A percentile compares a stretch with the other conserved stretches of the same genome.
These are phyloP conservation scores for Clostera curtula DNA, from an alignment of 2,888 invertebrate genomes.

Conservation along the genomic window DNA sequence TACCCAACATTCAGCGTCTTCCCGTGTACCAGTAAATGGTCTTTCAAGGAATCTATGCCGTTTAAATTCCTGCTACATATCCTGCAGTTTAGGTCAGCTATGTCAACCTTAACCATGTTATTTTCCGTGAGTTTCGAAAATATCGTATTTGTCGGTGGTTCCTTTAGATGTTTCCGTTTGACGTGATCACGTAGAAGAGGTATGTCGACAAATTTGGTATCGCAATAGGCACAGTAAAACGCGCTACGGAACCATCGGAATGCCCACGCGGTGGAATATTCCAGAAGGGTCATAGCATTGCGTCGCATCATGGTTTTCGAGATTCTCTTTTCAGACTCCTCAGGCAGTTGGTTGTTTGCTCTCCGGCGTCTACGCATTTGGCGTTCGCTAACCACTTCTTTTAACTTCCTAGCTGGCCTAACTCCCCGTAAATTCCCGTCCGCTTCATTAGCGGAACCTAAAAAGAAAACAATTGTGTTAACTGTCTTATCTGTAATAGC, in stretches of 20 bases:
- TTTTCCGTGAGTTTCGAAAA: slow-evolving; percentile 60
- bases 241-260: slow-evolving; percentile 60
- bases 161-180: slow-evolving; percentile 32
- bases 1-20: slow-evolving; percentile 36
- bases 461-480: slow-evolving; percentile 46
- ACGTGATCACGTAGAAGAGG: slow-evolving; percentile 44
- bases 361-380: slow-evolving; percentile 61
- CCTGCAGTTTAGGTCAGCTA: slow-evolving; percentile 46
- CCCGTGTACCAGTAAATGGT: slow-evolving; percentile 42
- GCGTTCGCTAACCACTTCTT: slow-evolving; percentile 57
- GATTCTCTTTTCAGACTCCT: slow-evolving; percentile 57
- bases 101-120: slow-evolving; percentile 64
- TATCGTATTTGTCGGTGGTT: slow-evolving; percentile 41
- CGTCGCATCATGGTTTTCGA: slow-evolving; percentile 63
- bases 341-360: slow-evolving; percentile 58
- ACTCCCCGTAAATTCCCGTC: slow-evolving; percentile 32
- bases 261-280: slow-evolving; percentile 62
- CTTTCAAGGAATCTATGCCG: slow-evolving; percentile 42
- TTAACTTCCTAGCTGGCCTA: slow-evolving; percentile 52
- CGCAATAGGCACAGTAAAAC: slow-evolving; percentile 62
- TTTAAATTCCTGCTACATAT: slow-evolving; percentile 37
- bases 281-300: slow-evolving; percentile 53
- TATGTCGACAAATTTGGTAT: slow-evolving; percentile 46
- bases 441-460: slow-evolving; percentile 54
- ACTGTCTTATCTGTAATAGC: no score